phyloP scores from a whole-genome alignment of 2,113 vertebrate genomes.

The Scomber colias region DNA sequence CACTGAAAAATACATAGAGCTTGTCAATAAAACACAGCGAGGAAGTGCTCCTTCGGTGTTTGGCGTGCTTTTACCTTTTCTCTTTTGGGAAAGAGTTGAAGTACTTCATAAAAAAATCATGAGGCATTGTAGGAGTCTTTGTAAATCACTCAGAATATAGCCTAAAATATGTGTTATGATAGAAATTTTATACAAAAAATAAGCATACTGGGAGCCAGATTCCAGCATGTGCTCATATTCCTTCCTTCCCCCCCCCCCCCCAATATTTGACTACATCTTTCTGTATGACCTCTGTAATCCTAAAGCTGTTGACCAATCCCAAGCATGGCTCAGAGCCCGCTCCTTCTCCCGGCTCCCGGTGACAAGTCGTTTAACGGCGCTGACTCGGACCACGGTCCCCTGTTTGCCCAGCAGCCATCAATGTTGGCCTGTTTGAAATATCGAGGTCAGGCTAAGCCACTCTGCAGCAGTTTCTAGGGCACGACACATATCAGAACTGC shows the following conservation, averaged over 20 bases:
- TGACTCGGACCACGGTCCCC: conserved; percentile 40
- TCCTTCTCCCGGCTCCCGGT: conserved; percentile 25
- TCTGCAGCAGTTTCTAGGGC: conserved; percentile 72
- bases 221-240: not conserved
- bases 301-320: conserved; percentile 59
- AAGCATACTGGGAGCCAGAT: not conserved
- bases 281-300: conserved; percentile 58
- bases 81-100: not conserved
- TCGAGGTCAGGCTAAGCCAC: conserved; percentile 76
- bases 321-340: conserved; percentile 39
- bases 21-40: conserved; percentile 4
- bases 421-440: conserved; percentile 75
- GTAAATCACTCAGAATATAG: not conserved
- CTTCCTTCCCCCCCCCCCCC: conserved; percentile 4
- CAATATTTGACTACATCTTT: conserved; percentile 23
- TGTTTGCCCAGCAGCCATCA: conserved; percentile 71
- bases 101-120: conserved; percentile 13
- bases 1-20: conserved; percentile 5
- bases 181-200: not conserved
- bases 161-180: not conserved
- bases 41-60: not conserved
- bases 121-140: not conserved
- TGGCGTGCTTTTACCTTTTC: conserved; percentile 15
- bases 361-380: conserved; percentile 63
- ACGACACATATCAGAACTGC: conserved; percentile 68